Evolutionary conservation across 2,113 vertebrate species (phyloP), one percentile per base, ranked within the genome.

Genomic region (Rhizomys pruinosus): DNA sequence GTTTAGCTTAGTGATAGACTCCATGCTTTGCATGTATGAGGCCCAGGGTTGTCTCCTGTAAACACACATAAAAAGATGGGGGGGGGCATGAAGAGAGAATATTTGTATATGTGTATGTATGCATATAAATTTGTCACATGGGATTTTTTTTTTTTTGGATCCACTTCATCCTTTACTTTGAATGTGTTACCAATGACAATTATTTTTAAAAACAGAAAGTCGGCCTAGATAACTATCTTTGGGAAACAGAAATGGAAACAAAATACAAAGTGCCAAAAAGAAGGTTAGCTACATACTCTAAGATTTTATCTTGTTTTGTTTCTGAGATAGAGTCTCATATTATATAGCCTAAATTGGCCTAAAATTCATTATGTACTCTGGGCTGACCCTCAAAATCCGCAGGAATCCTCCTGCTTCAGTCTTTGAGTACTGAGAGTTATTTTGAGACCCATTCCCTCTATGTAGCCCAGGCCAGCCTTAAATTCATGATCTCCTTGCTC

Each of bases 81-180:
- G 1, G 11, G 44, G 72, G 15, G 27, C 39, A 74, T 23, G 72
- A 42, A 73, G 37, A 37, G 34, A 69, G 34, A 23, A 82, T 42
- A 39, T 80, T 1, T 80, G 25, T 81, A 37, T 27, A 39, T 63
- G 7, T 63, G 7, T 86, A 27, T 87, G 17, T 37, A 34, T 88
- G 5, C 77, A 3, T n/a, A 61, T n/a, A n/a, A n/a, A n/a, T 76
- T 96, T 89, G 55, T 23, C 39, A 7, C 47, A 66, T 34, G 90
- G 76, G 32, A 32, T 81, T 6, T 52, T 95, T 94, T 34, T 96
- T 92, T 57, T 94, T 34, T 96, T 92, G 47, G 6, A 68, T 79
- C 17, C 39, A 63, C 32, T 25, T 77, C 9, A 63, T 95, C 13
- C 59, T 92, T 66, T 94, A 87, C 25, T 73, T 10, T 81, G 63